Conservation (phyloP, 2,888 invertebrate species). For the Serripes groenlandicus region DNA sequence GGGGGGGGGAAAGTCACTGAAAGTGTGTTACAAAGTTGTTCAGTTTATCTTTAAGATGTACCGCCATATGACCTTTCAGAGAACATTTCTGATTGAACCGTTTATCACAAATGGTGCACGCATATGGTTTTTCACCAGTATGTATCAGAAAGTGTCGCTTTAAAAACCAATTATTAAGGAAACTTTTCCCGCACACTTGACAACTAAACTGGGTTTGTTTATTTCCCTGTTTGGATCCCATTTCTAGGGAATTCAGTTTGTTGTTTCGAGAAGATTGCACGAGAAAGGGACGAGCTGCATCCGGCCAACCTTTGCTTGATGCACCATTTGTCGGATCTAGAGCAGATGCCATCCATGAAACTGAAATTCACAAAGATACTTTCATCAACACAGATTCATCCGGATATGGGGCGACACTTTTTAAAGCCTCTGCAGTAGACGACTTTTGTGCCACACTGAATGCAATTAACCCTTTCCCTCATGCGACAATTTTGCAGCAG, state of each 20-base stretch:
- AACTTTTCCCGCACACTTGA: not conserved
- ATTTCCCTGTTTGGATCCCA: no score
- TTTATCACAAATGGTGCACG: not conserved
- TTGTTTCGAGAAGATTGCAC: no score
- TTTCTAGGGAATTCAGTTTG: no score
- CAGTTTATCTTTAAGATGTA: not conserved
- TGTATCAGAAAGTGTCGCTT: not conserved
- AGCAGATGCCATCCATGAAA: not conserved
- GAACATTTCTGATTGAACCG: not conserved
- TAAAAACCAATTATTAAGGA: not conserved
- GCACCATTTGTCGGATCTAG: not conserved
- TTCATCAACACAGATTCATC: no score
- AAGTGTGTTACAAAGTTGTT: no score
- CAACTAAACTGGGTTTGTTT: not conserved
- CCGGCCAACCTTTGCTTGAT: no score
- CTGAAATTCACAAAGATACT: not conserved
- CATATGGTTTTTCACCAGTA: conserved; percentile 1
- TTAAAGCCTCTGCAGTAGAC: no score
- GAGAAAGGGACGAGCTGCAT: no score
- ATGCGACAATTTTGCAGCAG: not conserved
- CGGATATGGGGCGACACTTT: no score
- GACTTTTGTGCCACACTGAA: no score
- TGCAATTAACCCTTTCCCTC: not conserved
- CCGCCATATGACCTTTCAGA: conserved; percentile 1
- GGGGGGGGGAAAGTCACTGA: no score